Base-by-base conservation (phyloP, 2,113 vertebrate species). In the Silurus meridionalis region DNA sequence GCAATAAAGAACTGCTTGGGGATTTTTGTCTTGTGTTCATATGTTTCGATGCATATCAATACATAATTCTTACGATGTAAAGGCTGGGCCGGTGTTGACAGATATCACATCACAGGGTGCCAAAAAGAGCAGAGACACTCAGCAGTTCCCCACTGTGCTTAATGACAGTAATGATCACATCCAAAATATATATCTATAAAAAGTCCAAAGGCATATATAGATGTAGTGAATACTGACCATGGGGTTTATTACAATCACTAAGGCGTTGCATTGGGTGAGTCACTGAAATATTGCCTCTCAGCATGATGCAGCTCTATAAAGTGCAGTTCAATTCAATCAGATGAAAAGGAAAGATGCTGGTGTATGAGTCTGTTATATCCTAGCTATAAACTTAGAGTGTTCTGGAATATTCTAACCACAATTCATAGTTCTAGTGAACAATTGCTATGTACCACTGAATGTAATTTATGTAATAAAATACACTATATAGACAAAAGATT, bases 111-210 rank as follows among this genome's bases (percentile, higher is more conserved):
- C 0, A 50, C 17, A 79, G 9, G 5, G 14, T 9, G 52, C 2
- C 0, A 55, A 5, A 55, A n/a, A n/a, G n/a, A 7, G 7, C 50
- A 77, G 1, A 53, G 53, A 80, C 4, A 25, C n/a, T 55, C 50
- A 71, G 52, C 28, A n/a, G 72, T 81, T 48, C 63, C 82, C 74
- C 64, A 63, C n/a, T 57, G 63, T 84, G 86, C 61, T 84, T 48
- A 48, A 1, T 87, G 50, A 19, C n/a, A 37, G 23, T 37, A 48
- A 83, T 74, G 11, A 69, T 37, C 52, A 83, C 19, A 74, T 37
- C 8, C 50, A 52, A 48, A 83, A 67, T 25, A n/a, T 52, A 25
- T 37, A 37, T 37, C 37, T 37, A 2, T 37, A 7, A 15, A 58
- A 57, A n/a, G 4, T 77, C 6, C 7, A 21, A 17, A 23, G 50